Evolutionary conservation across 2,113 vertebrate genomes (phyloP), one percentile per base, ranked within the genome.

Genomic region (Myodes glareolus): DNA sequence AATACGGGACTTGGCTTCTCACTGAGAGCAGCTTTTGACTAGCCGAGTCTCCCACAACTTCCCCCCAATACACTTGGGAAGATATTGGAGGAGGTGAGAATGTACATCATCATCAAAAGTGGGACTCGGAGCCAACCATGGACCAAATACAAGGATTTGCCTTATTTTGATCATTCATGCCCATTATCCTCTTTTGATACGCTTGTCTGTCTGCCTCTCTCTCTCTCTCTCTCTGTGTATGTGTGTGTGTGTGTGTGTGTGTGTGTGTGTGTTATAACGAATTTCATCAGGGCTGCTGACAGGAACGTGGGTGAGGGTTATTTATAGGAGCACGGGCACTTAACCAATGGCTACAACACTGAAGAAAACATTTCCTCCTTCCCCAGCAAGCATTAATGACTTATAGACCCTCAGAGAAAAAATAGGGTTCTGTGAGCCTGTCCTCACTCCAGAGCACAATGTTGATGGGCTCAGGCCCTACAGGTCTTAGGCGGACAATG

Each of bases 111-210:
- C 23, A 47, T 17, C 33, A 70, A 70, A 82, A 76, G 45, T 65
- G 5, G 52, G 89, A 58, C n/a, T 87, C 58, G 25, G 27, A 36
- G n/a, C 61, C n/a, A 92, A 77, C 39, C 65, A 75, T 19, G 70
- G 70, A 67, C 45, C 90, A 94, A 85, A 93, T 55, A 73, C 7
- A 23, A 97, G 63, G 87, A 6, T 50, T 94, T 61, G 52, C 21
- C 52, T 61, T 84, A 39, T 55, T 36, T 58, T 81, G n/a, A 82
- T 29, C 80, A 42, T 27, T 27, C 36, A 39, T 2, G 29, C 58
- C 13, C n/a, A 29, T 65, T 65, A 14, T 16, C 27, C 7, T 85
- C 82, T 10, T 27, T 63, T 31, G 25, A 58, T 58, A 58, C 55
- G 19, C 55, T 58, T 58, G 55, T 58, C 55, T 58, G 17, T 19